Percentiles rank a stretch among this genome's conserved stretches.
Evolutionary conservation across 2,888 invertebrate species (phyloP).

Genomic region (Drosophila neutralis): DNA sequence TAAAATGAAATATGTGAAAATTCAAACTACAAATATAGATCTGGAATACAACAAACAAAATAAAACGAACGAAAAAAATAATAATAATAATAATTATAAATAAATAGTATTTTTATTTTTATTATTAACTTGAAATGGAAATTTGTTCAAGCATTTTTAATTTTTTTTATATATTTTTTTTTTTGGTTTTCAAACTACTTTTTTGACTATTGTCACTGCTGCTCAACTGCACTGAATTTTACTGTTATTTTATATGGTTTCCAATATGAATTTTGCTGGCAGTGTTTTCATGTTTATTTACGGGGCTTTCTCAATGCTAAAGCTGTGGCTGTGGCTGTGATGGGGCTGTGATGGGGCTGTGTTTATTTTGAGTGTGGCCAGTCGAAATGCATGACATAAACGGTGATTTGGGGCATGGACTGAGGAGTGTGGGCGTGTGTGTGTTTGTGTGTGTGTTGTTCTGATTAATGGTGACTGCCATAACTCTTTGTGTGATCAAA

Average conservation of each 20-base stretch:
- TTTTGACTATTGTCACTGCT: conserved; percentile 70
- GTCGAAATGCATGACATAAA: conserved; percentile 24
- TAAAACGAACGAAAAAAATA: conserved; percentile 5
- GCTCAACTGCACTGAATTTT: conserved; percentile 70
- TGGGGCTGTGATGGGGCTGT: neutral
- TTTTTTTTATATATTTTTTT: conserved; percentile 6
- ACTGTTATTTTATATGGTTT: conserved; percentile 14
- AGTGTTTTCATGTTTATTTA: conserved; percentile 24
- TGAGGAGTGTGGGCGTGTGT: neutral
- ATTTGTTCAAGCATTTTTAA: conserved; percentile 42
- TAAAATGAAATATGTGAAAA: conserved; percentile 26
- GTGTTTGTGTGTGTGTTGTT: neutral
- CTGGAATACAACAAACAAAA: conserved; percentile 25
- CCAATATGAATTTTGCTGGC: conserved; percentile 37
- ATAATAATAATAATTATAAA: conserved; percentile 8
- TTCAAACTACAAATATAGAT: conserved; percentile 23
- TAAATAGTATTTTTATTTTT: conserved; percentile 26
- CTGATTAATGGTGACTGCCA: conserved; percentile 4
- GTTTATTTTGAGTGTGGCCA: conserved; percentile 19
- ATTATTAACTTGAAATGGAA: conserved; percentile 23
- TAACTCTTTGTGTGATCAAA: neutral
- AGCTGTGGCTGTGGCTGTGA: neutral
- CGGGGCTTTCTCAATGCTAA: conserved; percentile 11
- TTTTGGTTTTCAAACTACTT: conserved; percentile 43
- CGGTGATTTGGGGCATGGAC: neutral